Conservation (phyloP, 2,888 invertebrate genomes). For the Drosophila bunnanda region DNA sequence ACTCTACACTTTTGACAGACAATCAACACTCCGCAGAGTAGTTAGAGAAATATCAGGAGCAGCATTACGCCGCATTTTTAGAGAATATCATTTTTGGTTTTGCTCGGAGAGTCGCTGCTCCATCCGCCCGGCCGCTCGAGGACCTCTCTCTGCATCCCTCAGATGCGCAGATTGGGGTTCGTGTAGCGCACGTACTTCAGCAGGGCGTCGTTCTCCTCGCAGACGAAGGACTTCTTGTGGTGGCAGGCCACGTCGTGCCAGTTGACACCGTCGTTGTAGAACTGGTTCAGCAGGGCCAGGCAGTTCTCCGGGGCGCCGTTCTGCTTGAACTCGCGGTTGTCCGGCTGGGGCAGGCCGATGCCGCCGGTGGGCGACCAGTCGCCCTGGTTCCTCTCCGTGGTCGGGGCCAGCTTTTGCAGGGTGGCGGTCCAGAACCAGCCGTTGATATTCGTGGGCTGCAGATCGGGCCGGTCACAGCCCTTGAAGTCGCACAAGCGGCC, state of each 20-base stretch:
- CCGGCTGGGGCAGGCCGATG: slow-evolving; percentile 94
- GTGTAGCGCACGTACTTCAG: slow-evolving; percentile 93
- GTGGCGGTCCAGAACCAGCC: slow-evolving; percentile 98
- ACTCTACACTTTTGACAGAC: slow-evolving; percentile 29
- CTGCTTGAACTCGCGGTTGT: slow-evolving; percentile 92
- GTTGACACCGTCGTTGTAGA: slow-evolving; percentile 95
- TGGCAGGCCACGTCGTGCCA: slow-evolving; percentile 97
- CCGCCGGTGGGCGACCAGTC: slow-evolving; percentile 96
- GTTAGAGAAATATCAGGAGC: slow-evolving; percentile 37
- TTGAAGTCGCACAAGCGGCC: slow-evolving; percentile 95
- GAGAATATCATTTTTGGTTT: slow-evolving; percentile 82
- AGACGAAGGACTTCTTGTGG: slow-evolving; percentile 94
- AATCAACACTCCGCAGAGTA: slow-evolving; percentile 22
- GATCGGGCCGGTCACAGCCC: slow-evolving; percentile 93
- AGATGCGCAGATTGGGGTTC: slow-evolving; percentile 91
- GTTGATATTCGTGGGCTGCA: slow-evolving; percentile 91
- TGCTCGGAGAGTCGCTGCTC: slow-evolving; percentile 71
- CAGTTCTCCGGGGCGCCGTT: slow-evolving; percentile 95
- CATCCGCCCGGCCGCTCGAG: slow-evolving; percentile 38
- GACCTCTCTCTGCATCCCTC: slow-evolving; percentile 58
- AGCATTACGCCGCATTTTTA: slow-evolving; percentile 36
- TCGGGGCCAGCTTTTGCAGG: slow-evolving; percentile 93
- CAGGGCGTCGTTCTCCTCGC: slow-evolving; percentile 95
- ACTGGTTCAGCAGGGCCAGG: slow-evolving; percentile 93
- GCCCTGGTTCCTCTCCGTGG: slow-evolving; percentile 92